Conservation (phyloP, 2,113 vertebrate genomes). For the Hippolais icterina region DNA sequence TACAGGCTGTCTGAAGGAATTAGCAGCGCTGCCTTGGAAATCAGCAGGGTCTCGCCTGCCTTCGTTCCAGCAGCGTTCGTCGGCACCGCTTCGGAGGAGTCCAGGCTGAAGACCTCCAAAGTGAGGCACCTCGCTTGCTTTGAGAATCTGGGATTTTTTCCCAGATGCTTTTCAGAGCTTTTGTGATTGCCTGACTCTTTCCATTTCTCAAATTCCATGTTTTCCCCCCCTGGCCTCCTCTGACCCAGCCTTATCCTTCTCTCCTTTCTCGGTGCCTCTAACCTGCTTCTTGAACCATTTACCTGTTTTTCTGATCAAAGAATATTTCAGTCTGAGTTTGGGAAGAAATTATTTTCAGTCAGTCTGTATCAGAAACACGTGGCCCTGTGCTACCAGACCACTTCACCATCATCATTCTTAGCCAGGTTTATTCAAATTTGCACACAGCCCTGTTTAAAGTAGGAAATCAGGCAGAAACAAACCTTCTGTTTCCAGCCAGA, state of each 20-base stretch:
- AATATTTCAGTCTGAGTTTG: neutral
- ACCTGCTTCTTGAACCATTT: neutral
- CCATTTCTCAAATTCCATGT: neutral
- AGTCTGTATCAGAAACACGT: neutral
- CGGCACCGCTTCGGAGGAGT: neutral
- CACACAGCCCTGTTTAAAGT: neutral
- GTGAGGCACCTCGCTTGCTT: neutral
- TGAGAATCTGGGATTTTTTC: neutral
- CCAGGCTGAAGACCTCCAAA: neutral
- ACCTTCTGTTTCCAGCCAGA: neutral
- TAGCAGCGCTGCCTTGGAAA: neutral
- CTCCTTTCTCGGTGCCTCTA: neutral
- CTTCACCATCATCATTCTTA: neutral
- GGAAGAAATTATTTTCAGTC: neutral
- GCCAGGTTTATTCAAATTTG: neutral
- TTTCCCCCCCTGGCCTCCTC: neutral
- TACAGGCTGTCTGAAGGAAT: neutral
- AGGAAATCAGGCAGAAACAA: slow-evolving; percentile 28
- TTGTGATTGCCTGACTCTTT: neutral
- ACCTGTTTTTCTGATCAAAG: neutral
- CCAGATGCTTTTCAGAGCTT: neutral
- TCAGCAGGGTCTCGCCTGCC: neutral
- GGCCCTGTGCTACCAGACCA: neutral
- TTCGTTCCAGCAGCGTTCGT: rapidly evolving
- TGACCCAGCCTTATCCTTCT: neutral